These are phyloP conservation scores for Circaetus cinerascens DNA, from an alignment of 2,113 vertebrate species.

Conservation along the genomic window DNA sequence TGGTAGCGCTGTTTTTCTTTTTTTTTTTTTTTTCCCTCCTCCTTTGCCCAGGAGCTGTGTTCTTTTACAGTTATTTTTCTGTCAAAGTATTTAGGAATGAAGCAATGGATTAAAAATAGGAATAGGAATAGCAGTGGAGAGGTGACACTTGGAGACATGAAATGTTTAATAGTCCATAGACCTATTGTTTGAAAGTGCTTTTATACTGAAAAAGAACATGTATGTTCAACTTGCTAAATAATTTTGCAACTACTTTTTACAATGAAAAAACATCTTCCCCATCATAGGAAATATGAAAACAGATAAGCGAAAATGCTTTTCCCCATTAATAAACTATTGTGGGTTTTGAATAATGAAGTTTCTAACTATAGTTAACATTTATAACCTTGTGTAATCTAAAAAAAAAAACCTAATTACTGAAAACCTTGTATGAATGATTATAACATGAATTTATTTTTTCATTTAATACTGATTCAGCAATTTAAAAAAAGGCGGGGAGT, in stretches of 20 bases:
- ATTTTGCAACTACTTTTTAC: background rate
- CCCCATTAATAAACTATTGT: background rate
- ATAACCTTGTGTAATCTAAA: background rate
- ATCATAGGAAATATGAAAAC: background rate
- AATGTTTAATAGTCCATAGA: background rate
- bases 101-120: background rate
- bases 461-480: background rate
- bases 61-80: background rate
- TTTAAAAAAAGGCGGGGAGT: fast-evolving
- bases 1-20: background rate
- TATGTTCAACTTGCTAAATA: background rate
- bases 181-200: background rate
- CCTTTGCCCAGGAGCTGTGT: background rate
- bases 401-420: background rate
- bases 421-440: background rate
- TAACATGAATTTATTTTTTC: background rate
- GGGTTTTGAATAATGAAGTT: background rate
- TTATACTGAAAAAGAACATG: background rate
- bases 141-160: background rate
- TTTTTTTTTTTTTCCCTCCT: background rate
- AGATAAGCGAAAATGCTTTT: background rate
- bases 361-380: background rate
- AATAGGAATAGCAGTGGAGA: background rate
- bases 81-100: background rate
- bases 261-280: background rate